phyloP scores from a whole-genome alignment of 2,888 invertebrate species.

The Seira ritae region DNA sequence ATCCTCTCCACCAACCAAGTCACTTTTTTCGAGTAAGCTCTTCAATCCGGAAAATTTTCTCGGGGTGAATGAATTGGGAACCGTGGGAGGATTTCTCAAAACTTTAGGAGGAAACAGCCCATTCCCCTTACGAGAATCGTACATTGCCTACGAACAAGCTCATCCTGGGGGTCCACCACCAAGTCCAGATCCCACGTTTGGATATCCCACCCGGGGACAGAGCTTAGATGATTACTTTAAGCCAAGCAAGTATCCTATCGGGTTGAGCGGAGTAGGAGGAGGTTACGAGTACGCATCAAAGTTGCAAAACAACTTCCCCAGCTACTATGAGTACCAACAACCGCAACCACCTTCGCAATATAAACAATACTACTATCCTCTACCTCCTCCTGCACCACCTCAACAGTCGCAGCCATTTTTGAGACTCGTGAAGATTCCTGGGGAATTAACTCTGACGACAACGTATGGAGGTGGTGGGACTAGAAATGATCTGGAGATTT shows the following conservation, averaged over 20 bases:
- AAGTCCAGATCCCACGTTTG: no score
- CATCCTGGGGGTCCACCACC: slow-evolving; percentile 12
- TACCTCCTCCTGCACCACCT: slow-evolving; percentile 28
- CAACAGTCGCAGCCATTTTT: slow-evolving; percentile 56
- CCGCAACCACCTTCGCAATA: slow-evolving; percentile 7
- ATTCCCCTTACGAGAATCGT: slow-evolving; percentile 37
- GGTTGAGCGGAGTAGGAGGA: no score
- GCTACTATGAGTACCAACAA: no score
- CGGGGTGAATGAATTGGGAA: no score
- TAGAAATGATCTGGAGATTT: slow-evolving; percentile 63
- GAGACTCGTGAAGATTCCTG: slow-evolving; percentile 70
- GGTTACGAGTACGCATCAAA: slow-evolving; percentile 15
- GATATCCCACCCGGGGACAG: slow-evolving; percentile 8
- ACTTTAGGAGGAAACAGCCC: not conserved
- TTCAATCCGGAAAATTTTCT: not conserved
- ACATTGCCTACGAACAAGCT: slow-evolving; percentile 47
- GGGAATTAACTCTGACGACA: slow-evolving; percentile 59
- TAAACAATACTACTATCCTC: slow-evolving; percentile 11
- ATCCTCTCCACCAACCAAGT: slow-evolving; percentile 31
- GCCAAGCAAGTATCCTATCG: slow-evolving; percentile 39
- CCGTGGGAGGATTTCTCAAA: slow-evolving; percentile 29
- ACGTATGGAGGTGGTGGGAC: slow-evolving; percentile 35
- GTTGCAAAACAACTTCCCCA: slow-evolving; percentile 32
- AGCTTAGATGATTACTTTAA: slow-evolving; percentile 35
- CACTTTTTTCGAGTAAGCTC: slow-evolving; percentile 23